A percentile compares a stretch with the other conserved stretches of the same genome.
phyloP scores from a whole-genome alignment of 2,113 vertebrate genomes.

The Cavia porcellus region DNA sequence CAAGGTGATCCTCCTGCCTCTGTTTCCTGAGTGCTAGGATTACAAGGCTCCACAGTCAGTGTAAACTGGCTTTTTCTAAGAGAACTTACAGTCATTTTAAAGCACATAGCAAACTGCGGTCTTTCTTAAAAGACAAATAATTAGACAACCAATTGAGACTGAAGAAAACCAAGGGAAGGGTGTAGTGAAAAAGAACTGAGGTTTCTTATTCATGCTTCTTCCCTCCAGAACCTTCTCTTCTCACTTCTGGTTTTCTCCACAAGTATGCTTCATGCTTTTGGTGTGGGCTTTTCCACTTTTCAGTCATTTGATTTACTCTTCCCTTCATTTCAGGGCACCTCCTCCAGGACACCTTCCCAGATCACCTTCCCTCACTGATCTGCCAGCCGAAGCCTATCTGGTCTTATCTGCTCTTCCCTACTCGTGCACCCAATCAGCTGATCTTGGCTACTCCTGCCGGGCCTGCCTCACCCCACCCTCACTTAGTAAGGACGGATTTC shows the following conservation, averaged over 20 bases:
- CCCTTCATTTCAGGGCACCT: background rate
- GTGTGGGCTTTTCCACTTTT: background rate
- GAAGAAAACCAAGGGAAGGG: background rate
- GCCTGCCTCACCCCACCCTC: background rate
- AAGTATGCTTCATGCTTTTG: background rate
- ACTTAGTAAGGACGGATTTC: constrained; percentile 34
- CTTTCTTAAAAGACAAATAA: background rate
- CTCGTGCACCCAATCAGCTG: background rate
- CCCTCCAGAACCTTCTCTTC: background rate
- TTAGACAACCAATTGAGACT: background rate
- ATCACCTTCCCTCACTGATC: background rate
- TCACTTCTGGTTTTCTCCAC: background rate
- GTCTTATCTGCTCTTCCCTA: background rate
- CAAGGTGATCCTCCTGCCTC: background rate
- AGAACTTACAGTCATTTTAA: background rate
- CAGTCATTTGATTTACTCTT: background rate
- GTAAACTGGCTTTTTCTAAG: background rate
- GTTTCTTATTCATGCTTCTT: background rate
- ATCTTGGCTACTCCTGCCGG: background rate
- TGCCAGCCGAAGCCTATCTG: background rate
- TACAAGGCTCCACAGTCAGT: background rate
- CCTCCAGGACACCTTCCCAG: constrained; percentile 5
- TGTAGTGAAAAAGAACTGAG: background rate
- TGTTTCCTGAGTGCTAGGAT: background rate
- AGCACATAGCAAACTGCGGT: background rate